A percentile compares a stretch with the other conserved stretches of the same genome.
Conservation (phyloP, 2,888 invertebrate species). For the Ametastegia equiseti region DNA sequence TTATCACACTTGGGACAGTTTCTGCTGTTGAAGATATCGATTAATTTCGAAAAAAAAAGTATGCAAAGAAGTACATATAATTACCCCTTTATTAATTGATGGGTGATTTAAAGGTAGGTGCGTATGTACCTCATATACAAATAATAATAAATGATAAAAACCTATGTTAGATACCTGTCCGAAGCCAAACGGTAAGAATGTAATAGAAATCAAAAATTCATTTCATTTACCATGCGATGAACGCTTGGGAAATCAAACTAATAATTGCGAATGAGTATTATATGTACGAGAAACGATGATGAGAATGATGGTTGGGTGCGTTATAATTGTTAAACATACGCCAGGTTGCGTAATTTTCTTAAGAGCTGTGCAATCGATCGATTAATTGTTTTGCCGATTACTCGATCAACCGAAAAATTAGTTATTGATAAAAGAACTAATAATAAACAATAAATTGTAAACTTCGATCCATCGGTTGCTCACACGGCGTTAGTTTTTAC, state of each 20-base stretch:
- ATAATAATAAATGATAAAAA: constrained; percentile 17
- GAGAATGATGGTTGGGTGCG: not conserved
- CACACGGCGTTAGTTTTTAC: too few species aligned
- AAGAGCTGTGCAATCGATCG: too few species aligned
- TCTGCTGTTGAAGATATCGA: not conserved
- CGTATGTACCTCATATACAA: constrained; percentile 30
- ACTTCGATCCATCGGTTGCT: too few species aligned
- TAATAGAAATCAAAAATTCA: constrained; percentile 40
- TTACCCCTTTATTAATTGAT: not conserved
- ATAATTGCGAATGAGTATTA: not conserved
- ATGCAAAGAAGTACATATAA: not conserved
- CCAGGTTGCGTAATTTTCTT: constrained; percentile 10
- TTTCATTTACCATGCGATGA: constrained; percentile 27
- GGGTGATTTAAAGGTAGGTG: constrained; percentile 39
- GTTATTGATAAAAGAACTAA: too few species aligned
- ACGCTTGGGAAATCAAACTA: constrained; percentile 13
- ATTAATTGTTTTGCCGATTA: too few species aligned
- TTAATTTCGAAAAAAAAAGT: not conserved
- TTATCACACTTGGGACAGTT: not conserved
- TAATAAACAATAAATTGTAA: too few species aligned
- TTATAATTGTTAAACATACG: not conserved
- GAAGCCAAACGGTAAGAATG: constrained; percentile 16
- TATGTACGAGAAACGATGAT: not conserved
- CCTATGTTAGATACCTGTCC: constrained; percentile 18
- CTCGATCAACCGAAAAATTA: too few species aligned